These are phyloP conservation scores for Gisinianus flammeolus DNA, from an alignment of 2,888 invertebrate species.

Conservation along the genomic window DNA sequence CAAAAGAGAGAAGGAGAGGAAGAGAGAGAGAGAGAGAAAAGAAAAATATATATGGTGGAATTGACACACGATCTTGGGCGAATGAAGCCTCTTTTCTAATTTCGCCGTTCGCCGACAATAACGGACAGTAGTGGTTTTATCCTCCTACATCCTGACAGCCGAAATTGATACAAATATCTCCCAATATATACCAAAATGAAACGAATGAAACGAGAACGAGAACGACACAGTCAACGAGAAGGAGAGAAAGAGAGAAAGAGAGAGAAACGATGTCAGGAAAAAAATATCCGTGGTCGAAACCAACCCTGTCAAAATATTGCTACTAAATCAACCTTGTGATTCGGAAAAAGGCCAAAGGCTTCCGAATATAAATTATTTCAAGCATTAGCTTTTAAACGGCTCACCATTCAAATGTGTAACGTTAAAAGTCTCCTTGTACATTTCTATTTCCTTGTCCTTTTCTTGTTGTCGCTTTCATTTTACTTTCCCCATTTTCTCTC, in stretches of 20 bases:
- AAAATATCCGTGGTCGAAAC: slow-evolving; percentile 30
- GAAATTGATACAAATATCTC: slow-evolving; percentile 59
- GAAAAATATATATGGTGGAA: slow-evolving; percentile 41
- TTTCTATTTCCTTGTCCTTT: background rate
- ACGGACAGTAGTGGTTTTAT: slow-evolving; percentile 58
- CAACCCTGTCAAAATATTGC: slow-evolving; percentile 36
- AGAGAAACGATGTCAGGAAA: slow-evolving; percentile 26
- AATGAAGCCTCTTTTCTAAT: slow-evolving; percentile 57
- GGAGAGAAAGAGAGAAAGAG: slow-evolving; percentile 25
- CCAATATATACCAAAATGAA: slow-evolving; percentile 44
- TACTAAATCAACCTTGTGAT: slow-evolving; percentile 48
- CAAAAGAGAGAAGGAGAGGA: background rate
- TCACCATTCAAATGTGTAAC: slow-evolving; percentile 39
- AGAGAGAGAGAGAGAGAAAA: background rate
- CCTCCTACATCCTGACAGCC: slow-evolving; percentile 55
- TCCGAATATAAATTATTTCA: slow-evolving; percentile 46
- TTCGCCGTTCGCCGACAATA: slow-evolving; percentile 58
- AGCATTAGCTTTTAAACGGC: slow-evolving; percentile 46
- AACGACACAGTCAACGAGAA: slow-evolving; percentile 46
- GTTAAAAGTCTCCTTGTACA: slow-evolving; percentile 25
- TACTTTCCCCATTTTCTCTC: background rate
- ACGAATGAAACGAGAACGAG: slow-evolving; percentile 45
- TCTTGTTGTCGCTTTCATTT: background rate
- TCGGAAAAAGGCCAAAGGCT: slow-evolving; percentile 41
- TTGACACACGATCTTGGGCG: slow-evolving; percentile 51